A percentile compares a stretch with the other conserved stretches of the same genome.
phyloP scores from a whole-genome alignment of 2,888 invertebrate species.

The Cephus spinipes region DNA sequence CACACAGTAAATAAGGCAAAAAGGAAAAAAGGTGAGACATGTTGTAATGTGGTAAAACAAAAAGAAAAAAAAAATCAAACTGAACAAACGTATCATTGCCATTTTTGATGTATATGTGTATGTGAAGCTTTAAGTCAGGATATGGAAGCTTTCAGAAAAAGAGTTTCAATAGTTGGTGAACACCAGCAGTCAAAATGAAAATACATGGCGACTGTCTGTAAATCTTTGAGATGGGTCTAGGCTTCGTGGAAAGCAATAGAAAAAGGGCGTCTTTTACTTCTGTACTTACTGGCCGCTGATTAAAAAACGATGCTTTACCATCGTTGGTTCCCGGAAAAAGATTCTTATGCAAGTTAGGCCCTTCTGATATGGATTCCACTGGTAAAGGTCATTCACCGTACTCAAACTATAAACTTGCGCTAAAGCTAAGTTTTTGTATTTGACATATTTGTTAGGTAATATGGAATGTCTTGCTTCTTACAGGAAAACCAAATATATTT shows the following conservation, averaged over 20 bases:
- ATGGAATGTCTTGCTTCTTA: neutral
- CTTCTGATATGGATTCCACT: neutral
- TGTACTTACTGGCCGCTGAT: slow-evolving; percentile 21
- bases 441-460: neutral
- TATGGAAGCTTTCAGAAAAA: slow-evolving; percentile 7
- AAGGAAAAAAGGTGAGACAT: neutral
- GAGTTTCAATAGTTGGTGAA: neutral
- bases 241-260: slow-evolving; percentile 8
- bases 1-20: neutral
- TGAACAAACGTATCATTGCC: neutral
- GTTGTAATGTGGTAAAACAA: neutral
- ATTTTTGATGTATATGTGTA: neutral
- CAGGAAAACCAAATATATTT: neutral
- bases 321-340: neutral
- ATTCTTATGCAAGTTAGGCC: neutral
- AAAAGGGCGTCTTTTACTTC: slow-evolving; percentile 14
- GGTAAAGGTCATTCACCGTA: neutral
- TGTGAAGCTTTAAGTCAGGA: slow-evolving; percentile 11
- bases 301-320: slow-evolving; percentile 7
- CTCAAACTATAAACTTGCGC: neutral
- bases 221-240: slow-evolving; percentile 18
- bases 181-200: slow-evolving; percentile 15
- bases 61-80: neutral
- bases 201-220: slow-evolving; percentile 19
- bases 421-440: neutral